phyloP scores from a whole-genome alignment of 2,113 vertebrate species.

The Mugil cephalus region DNA sequence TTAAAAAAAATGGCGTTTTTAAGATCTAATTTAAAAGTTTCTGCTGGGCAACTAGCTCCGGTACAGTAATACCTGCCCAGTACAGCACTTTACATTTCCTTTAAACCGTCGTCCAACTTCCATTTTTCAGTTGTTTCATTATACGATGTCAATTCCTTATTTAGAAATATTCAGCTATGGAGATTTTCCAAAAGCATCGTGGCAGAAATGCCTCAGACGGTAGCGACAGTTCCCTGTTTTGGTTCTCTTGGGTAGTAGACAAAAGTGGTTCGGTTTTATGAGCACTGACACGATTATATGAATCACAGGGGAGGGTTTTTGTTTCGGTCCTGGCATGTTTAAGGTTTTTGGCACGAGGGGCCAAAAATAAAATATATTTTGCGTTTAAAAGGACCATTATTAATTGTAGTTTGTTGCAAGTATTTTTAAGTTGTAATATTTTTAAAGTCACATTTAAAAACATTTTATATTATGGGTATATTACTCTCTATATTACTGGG shows the following conservation, averaged over 20 bases:
- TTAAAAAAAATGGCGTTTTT: neutral
- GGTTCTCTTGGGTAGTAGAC: conserved; percentile 32
- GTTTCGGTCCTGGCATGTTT: conserved; percentile 9
- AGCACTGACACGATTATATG: neutral
- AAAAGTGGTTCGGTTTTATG: conserved; percentile 31
- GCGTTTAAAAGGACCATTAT: neutral
- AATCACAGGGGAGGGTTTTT: conserved; percentile 1
- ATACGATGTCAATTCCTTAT: conserved; percentile 52
- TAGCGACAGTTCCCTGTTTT: conserved; percentile 65
- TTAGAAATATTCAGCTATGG: conserved; percentile 23
- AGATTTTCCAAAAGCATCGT: neutral
- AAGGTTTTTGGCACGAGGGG: neutral
- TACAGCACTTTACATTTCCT: conserved; percentile 20
- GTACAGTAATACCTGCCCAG: neutral
- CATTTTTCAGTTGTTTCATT: conserved; percentile 49
- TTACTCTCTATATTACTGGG: too few species aligned
- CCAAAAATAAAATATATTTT: neutral
- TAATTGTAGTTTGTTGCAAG: neutral
- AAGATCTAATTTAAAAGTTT: too few species aligned
- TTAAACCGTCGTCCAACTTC: conserved; percentile 40
- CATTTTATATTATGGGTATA: too few species aligned
- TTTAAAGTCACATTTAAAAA: too few species aligned
- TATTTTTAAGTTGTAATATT: neutral
- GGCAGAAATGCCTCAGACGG: conserved; percentile 19
- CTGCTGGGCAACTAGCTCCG: neutral